These are phyloP conservation scores for Amphiura filiformis DNA, from an alignment of 35 echinoderm and acorn worm genomes.

Conservation along the genomic window DNA sequence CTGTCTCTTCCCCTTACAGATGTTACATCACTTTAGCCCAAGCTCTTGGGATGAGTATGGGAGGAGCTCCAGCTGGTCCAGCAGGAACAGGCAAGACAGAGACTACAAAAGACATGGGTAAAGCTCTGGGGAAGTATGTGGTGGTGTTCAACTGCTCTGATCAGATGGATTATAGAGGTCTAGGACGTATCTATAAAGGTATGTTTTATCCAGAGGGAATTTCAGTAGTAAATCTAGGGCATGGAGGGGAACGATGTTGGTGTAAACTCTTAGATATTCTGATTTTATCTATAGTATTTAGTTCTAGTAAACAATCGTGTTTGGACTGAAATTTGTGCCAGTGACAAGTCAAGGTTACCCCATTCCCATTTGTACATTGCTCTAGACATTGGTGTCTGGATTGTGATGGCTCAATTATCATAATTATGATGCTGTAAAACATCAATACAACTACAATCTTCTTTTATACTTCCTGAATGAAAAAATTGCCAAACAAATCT, in stretches of 20 bases:
- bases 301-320: background rate
- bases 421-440: too few species aligned
- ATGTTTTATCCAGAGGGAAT: conserved; percentile 1
- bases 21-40: conserved; percentile 98
- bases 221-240: background rate
- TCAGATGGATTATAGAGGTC: conserved; percentile 99
- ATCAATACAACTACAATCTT: too few species aligned
- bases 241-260: background rate
- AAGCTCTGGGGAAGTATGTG: conserved; percentile 90
- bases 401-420: too few species aligned
- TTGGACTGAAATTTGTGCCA: background rate
- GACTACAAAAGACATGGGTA: conserved; percentile 99
- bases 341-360: too few species aligned
- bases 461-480: too few species aligned
- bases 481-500: too few species aligned
- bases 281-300: background rate
- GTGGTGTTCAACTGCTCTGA: conserved; percentile 99
- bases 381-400: too few species aligned
- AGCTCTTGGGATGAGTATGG: conserved; percentile 98
- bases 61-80: conserved; percentile 94
- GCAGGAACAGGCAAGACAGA: conserved; percentile 98
- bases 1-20: conserved; percentile 16
- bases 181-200: conserved; percentile 96
- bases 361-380: too few species aligned
- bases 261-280: background rate